Conservation (phyloP, 2,888 invertebrate species). For the Drosophila seclusa region DNA sequence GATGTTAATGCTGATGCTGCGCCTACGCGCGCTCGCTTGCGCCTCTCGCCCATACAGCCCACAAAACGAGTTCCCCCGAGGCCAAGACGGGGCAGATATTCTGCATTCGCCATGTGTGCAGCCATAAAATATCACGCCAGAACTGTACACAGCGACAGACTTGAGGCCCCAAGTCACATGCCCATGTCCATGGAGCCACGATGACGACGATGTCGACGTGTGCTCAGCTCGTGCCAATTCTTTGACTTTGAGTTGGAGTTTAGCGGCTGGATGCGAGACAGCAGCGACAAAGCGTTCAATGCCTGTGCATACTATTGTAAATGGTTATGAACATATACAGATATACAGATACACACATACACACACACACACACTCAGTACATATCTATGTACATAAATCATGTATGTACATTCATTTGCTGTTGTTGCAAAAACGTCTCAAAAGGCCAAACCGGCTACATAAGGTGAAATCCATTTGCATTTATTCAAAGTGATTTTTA, state of each 20-base stretch:
- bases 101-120: constrained; percentile 68
- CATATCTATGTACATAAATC: constrained; percentile 1
- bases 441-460: constrained; percentile 30
- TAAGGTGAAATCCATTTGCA: constrained; percentile 47
- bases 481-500: constrained; percentile 45
- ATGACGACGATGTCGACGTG: constrained; percentile 59
- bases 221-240: constrained; percentile 81
- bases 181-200: constrained; percentile 39
- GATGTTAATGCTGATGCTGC: constrained; percentile 26
- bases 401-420: constrained; percentile 2
- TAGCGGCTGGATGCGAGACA: constrained; percentile 45
- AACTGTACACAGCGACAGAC: constrained; percentile 65
- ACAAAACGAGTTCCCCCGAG: constrained; percentile 74
- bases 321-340: constrained; percentile 37
- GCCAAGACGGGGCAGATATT: constrained; percentile 35
- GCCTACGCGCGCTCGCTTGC: constrained; percentile 71
- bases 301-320: constrained; percentile 38
- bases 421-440: constrained; percentile 23
- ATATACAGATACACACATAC: background rate
- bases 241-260: constrained; percentile 54
- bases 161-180: constrained; percentile 37
- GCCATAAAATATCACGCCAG: constrained; percentile 68
- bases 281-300: constrained; percentile 46
- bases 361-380: background rate
- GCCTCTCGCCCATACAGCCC: constrained; percentile 60